These are phyloP conservation scores for Leptarthrus brevirostris DNA, from an alignment of 2,888 invertebrate species.

Conservation along the genomic window DNA sequence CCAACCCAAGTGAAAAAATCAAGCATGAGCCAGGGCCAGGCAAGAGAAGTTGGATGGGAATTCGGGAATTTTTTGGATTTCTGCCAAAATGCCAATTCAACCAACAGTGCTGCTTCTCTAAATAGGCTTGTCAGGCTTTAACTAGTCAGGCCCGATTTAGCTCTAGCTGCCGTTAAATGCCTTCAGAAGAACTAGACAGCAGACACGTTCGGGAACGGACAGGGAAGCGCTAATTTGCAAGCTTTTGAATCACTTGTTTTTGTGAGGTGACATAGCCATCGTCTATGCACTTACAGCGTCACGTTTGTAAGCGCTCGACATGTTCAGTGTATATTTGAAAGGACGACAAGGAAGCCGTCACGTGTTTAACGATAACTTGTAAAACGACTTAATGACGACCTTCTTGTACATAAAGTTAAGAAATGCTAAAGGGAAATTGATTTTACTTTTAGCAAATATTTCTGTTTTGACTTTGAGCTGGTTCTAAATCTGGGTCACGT, in stretches of 20 bases:
- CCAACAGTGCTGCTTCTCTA: constrained; percentile 14
- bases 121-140: constrained; percentile 34
- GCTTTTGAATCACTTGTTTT: neutral
- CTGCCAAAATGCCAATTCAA: constrained; percentile 34
- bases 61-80: constrained; percentile 22
- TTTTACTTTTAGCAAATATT: no score
- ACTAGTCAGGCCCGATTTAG: constrained; percentile 27
- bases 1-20: constrained; percentile 16
- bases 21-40: neutral
- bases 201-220: neutral
- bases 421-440: no score
- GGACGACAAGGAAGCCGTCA: neutral
- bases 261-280: neutral
- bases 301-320: neutral
- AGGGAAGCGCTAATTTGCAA: constrained; percentile 21
- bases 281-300: neutral
- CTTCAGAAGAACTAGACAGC: neutral
- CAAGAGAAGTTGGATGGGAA: constrained; percentile 15
- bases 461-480: no score
- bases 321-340: neutral
- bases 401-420: no score
- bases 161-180: neutral
- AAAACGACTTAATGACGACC: no score
- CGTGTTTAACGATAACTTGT: no score
- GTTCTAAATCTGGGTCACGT: no score